Evolutionary conservation across 2,113 vertebrate species (phyloP), one percentile per base, ranked within the genome.

Genomic region (Pterocles orientalis): DNA sequence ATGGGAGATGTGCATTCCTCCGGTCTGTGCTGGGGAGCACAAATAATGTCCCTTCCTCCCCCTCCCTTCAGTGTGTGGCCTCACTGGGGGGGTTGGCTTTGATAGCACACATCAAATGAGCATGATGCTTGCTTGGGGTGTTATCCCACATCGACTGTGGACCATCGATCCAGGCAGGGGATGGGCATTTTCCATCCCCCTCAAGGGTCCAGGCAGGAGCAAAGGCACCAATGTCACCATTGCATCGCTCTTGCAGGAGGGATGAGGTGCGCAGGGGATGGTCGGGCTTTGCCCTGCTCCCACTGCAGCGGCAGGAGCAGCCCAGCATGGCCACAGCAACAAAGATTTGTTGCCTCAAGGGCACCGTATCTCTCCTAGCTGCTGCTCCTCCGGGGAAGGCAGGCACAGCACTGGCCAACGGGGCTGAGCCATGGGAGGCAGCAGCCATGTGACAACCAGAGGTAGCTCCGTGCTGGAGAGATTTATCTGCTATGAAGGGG

Each of bases 31-130:
- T 4, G 2, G 14, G 33, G 28, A 77, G 29, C 45, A 33, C 68
- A 77, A 70, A 83, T 43, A 10, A 45, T 26, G 39, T 31, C 31
- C 26, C 13, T 75, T 90, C 18, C 50, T 57, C 10, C 58, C 29
- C 5, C 9, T 77, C 21, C 12, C 43, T 72, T 57, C 0, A 0
- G 14, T 54, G 43, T 68, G 3, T 64, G 25, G 19, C 45, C 50
- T 76, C 24, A 5, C 4, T 3, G 1, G 4, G 2, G 21, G 39
- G 41, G 23, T 13, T 28, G 24, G 54, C 39, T 65, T 81, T 2
- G 1, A 16, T 2, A 7, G 58, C 2, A 0, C 39, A 15, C 20
- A 18, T 19, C 1, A 1, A 24, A 24, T 1, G 3, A 13, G 2
- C 2, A 0, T 17, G 61, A 29, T 47, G 28, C 28, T 53, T 53